These are phyloP conservation scores for Micronisus gabar DNA, from an alignment of 2,113 vertebrate species.

Conservation along the genomic window DNA sequence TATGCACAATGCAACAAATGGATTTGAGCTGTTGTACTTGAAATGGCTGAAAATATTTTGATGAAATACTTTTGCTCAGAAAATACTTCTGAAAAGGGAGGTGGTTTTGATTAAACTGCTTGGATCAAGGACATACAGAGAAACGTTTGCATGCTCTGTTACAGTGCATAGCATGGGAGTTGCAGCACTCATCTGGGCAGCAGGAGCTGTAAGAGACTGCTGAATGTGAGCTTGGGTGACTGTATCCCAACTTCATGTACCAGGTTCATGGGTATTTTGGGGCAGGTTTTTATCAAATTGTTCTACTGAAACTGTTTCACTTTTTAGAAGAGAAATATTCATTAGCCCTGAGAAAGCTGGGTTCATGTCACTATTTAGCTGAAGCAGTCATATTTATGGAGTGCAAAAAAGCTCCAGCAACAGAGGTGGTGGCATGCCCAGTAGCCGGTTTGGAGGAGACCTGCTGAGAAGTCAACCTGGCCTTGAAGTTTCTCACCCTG, in stretches of 20 bases:
- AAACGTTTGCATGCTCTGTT: neutral
- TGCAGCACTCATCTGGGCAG: neutral
- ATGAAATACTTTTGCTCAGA: conserved; percentile 4
- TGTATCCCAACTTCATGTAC: neutral
- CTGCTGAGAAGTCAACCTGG: neutral
- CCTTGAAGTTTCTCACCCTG: neutral
- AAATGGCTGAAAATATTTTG: conserved; percentile 19
- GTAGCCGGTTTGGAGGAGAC: neutral
- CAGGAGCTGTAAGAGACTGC: neutral
- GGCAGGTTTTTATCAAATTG: neutral
- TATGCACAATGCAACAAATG: neutral
- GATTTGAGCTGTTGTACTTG: neutral
- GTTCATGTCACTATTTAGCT: neutral
- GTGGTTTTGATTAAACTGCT: neutral
- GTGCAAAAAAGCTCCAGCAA: neutral
- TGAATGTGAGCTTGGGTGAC: neutral
- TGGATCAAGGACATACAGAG: neutral
- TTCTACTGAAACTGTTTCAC: neutral
- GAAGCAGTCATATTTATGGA: neutral
- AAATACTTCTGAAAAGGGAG: neutral
- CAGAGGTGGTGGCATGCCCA: neutral
- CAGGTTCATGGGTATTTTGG: neutral
- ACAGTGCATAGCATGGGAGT: neutral
- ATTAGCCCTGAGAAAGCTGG: neutral
- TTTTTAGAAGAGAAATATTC: neutral